phyloP scores from a whole-genome alignment of 2,888 invertebrate genomes.

The Automeris io region DNA sequence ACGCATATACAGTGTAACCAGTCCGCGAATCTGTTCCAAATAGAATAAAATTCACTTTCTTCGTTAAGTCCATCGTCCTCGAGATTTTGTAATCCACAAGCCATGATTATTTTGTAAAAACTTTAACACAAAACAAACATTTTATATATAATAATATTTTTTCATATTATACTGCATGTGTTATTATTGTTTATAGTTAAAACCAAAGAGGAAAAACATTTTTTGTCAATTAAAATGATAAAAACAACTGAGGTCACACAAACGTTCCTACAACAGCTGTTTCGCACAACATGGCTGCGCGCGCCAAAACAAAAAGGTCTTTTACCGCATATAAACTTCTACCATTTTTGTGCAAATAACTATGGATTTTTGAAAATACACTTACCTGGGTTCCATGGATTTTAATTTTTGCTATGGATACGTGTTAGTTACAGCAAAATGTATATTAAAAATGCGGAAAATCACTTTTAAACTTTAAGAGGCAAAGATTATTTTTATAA shows the following conservation, averaged over 20 bases:
- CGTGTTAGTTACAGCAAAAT: no score
- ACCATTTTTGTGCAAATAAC: not conserved
- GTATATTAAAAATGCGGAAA: no score
- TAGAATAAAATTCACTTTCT: conserved; percentile 55
- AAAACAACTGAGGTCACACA: conserved; percentile 48
- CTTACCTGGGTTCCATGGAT: no score
- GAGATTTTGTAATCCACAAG: conserved; percentile 55
- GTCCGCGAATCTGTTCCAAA: conserved; percentile 88
- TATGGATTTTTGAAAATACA: conserved; percentile 4
- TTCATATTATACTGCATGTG: conserved; percentile 23
- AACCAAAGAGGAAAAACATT: conserved; percentile 27
- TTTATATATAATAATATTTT: conserved; percentile 23
- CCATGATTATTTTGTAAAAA: conserved; percentile 46
- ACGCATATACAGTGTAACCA: conserved; percentile 99
- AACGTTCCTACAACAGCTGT: conserved; percentile 63
- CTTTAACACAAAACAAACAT: conserved; percentile 32
- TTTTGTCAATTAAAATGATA: conserved; percentile 37
- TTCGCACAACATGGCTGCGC: conserved; percentile 66
- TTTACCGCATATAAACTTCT: no score
- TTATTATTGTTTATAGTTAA: conserved; percentile 36
- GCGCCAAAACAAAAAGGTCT: conserved; percentile 70
- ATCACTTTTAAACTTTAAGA: no score
- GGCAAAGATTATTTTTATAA: no score
- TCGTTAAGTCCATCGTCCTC: conserved; percentile 50
- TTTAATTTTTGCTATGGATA: no score